A percentile compares a stretch with the other conserved stretches of the same genome.
phyloP scores from a whole-genome alignment of 1,140 invertebrate genomes.

The Goniozus legneri region DNA sequence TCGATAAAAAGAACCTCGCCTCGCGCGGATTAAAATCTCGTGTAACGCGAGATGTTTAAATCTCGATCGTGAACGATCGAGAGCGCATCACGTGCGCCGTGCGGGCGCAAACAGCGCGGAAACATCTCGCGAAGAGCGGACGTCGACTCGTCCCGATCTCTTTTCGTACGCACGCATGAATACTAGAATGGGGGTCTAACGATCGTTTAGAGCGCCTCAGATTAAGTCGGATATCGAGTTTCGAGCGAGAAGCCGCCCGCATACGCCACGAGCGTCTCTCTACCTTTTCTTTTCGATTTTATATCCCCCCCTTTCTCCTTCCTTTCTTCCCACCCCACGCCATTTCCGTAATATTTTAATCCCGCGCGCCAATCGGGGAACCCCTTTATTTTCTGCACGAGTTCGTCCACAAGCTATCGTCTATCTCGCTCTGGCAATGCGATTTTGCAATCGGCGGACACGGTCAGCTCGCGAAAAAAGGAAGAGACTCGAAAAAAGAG shows the following conservation, averaged over 20 bases:
- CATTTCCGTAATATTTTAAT: constrained; percentile 51
- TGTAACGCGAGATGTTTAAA: constrained; percentile 34
- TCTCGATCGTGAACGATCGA: constrained; percentile 15
- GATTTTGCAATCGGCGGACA: too few relatives aligned
- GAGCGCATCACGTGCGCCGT: constrained; percentile 31
- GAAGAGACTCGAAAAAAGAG: too few relatives aligned
- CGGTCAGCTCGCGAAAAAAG: too few relatives aligned
- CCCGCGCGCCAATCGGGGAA: constrained; percentile 44
- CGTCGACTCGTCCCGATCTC: constrained; percentile 13
- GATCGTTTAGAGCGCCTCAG: constrained; percentile 38
- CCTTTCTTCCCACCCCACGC: too few relatives aligned
- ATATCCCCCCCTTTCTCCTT: too few relatives aligned
- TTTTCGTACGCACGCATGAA: constrained; percentile 16
- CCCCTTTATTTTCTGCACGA: constrained; percentile 36
- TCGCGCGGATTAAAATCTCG: constrained; percentile 12
- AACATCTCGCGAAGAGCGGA: constrained; percentile 28
- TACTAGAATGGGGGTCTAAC: constrained; percentile 21
- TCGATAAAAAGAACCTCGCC: too few relatives aligned
- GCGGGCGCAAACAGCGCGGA: constrained; percentile 37
- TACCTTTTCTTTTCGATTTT: constrained; percentile 40
- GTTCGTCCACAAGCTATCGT: too few relatives aligned
- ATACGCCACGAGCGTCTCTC: constrained; percentile 25
- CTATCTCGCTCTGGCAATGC: constrained; percentile 13
- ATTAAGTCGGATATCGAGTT: constrained; percentile 48
- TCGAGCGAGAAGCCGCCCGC: too few relatives aligned